Evolutionary conservation across 1,140 invertebrate genomes (phyloP), one percentile per base, ranked within the genome.

Genomic region (Pachyrhynchus sulphureomaculatus): DNA sequence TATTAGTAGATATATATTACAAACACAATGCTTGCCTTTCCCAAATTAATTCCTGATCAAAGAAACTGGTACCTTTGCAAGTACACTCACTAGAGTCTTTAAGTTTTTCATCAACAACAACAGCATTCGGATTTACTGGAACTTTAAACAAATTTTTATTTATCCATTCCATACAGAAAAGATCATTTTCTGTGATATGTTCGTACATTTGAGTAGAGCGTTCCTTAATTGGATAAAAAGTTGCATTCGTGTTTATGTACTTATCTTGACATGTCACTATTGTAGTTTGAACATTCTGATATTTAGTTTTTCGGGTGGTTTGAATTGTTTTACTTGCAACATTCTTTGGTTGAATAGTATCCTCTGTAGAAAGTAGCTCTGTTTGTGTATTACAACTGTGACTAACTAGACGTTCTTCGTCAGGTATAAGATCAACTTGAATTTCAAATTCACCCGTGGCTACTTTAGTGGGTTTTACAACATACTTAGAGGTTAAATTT

Each of bases 91-190:
- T 68, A 2, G 51, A 9, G 34, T 64, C 62, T 34, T 61, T 64
- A 10, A 66, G 18, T 36, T 54, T 62, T 20, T 68, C 62, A 39
- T 64, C 66, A 2, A 68, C 57, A 15, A 68, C 53, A 2, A 68
- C 29, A 15, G 60, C 57, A 39, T 65, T 52, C 1, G 67, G 65
- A 57, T 67, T 65, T 2, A 69, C 20, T 20, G 65, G 49, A 10
- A 68, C 58, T 17, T 53, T 58, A 37, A 68, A 68, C 12, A 68
- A 41, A 33, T 68, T 68, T 20, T 62, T 65, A 48, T 68, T 39
- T 5, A 68, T 62, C 67, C 67, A 68, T 37, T 68, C 59, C 48
- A 68, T 55, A 37, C 64, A 66, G n/a, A 59, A 61, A n/a, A 68
- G 52, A 42, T 68, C 65, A 39, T 64, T 68, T 41, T 58, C 34